Evolutionary conservation across 2,797 vertebrate species (phyloP).

Genomic region (Sphenopsis melanotis): DNA sequence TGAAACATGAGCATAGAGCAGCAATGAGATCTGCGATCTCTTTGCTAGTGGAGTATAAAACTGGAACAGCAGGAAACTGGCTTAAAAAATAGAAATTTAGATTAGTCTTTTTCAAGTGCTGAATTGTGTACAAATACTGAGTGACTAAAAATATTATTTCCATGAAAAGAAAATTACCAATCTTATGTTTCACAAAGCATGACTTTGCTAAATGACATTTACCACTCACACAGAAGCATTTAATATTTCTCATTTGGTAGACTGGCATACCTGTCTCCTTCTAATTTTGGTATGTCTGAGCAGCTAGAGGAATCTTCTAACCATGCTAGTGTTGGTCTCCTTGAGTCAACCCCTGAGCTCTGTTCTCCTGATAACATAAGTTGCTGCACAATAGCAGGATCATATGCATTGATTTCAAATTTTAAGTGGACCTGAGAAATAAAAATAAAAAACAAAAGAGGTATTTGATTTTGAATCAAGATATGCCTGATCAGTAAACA

Average conservation of each 20-base stretch:
- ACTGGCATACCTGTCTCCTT: constrained; percentile 91
- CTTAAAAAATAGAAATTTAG: neutral
- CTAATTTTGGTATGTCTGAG: constrained; percentile 96
- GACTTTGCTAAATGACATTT: neutral
- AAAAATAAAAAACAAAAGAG: constrained; percentile 1
- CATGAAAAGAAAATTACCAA: neutral
- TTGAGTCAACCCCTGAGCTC: constrained; percentile 83
- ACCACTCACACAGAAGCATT: neutral
- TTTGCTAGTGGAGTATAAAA: neutral
- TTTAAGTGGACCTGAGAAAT: constrained; percentile 91
- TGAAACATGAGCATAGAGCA: neutral
- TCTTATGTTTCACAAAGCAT: neutral
- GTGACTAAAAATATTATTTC: neutral
- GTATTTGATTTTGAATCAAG: neutral
- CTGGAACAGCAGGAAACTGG: neutral
- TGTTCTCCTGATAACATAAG: constrained; percentile 89
- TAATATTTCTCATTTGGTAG: neutral
- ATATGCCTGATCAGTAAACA: neutral
- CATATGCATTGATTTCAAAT: constrained; percentile 97
- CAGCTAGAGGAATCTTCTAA: constrained; percentile 94
- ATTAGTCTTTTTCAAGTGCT: neutral
- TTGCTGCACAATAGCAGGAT: constrained; percentile 92
- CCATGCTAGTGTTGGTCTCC: constrained; percentile 93
- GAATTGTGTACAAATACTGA: neutral
- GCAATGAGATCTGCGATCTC: neutral